Conservation (phyloP, 2,888 invertebrate species). For the Pachymerium ferrugineum region DNA sequence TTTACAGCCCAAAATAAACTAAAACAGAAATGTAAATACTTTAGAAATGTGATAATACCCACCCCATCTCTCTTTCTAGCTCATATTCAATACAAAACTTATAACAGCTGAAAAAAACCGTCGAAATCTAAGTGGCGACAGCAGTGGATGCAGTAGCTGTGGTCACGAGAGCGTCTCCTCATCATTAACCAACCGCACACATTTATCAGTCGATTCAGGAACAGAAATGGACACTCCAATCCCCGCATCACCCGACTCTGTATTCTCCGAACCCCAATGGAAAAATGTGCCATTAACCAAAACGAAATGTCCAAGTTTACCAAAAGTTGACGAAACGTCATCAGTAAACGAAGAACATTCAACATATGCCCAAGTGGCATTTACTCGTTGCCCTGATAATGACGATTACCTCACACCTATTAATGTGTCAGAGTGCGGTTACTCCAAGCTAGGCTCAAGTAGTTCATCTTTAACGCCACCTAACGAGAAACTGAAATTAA, state of each 20-base stretch:
- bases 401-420: neutral
- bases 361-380: slow-evolving; percentile 5
- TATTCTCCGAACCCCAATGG: slow-evolving; percentile 21
- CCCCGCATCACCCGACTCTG: slow-evolving; percentile 29
- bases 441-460: slow-evolving; percentile 1
- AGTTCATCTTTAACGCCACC: neutral
- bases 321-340: slow-evolving; percentile 19
- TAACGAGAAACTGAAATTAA: no score
- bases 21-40: neutral
- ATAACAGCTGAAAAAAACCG: neutral
- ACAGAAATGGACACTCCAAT: slow-evolving; percentile 31
- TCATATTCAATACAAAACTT: neutral
- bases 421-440: neutral
- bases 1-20: no score
- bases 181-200: slow-evolving; percentile 30
- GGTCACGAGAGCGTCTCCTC: slow-evolving; percentile 33
- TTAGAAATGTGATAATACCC: neutral
- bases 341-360: neutral
- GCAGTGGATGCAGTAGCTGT: slow-evolving; percentile 32
- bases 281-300: neutral
- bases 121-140: slow-evolving; percentile 33
- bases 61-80: neutral
- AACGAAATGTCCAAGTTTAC: neutral
- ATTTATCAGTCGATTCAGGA: slow-evolving; percentile 32
- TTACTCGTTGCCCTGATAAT: neutral